These are phyloP conservation scores for Xenopus borealis DNA, from an alignment of 2,113 vertebrate genomes.

Conservation along the genomic window DNA sequence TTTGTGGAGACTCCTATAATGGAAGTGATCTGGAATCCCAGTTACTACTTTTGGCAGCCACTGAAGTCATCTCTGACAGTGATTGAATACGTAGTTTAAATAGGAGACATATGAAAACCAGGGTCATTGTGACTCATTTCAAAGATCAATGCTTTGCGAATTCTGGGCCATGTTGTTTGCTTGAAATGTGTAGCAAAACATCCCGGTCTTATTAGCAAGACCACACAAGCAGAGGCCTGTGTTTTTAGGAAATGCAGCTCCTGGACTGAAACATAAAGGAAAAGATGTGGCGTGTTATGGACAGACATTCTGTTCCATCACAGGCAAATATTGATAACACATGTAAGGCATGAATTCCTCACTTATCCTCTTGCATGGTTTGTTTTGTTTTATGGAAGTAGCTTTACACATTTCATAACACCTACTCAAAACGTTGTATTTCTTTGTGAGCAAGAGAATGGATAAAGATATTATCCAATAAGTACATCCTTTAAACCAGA, in stretches of 20 bases:
- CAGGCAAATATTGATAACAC: slow-evolving; percentile 33
- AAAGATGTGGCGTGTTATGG: slow-evolving; percentile 1
- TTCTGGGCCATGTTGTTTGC: background rate
- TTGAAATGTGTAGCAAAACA: slow-evolving; percentile 9
- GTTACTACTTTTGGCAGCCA: background rate
- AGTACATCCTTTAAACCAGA: too few relatives aligned
- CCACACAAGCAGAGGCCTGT: slow-evolving; percentile 21
- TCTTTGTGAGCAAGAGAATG: too few relatives aligned
- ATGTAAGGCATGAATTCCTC: background rate
- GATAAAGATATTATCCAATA: too few relatives aligned
- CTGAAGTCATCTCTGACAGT: background rate
- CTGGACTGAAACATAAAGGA: slow-evolving; percentile 22
- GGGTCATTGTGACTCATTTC: background rate
- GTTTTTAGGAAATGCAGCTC: slow-evolving; percentile 12
- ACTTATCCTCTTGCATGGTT: background rate
- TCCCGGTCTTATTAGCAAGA: slow-evolving; percentile 20
- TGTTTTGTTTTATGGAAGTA: background rate
- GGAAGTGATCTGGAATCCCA: background rate
- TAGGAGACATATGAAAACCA: background rate
- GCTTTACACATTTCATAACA: slow-evolving; percentile 1
- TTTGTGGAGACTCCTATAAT: background rate
- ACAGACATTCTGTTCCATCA: slow-evolving; percentile 23
- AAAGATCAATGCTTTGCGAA: background rate
- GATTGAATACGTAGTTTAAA: background rate
- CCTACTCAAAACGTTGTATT: background rate